Base-by-base conservation (phyloP, 1,140 invertebrate genomes). In the Steinernema feltiae region DNA sequence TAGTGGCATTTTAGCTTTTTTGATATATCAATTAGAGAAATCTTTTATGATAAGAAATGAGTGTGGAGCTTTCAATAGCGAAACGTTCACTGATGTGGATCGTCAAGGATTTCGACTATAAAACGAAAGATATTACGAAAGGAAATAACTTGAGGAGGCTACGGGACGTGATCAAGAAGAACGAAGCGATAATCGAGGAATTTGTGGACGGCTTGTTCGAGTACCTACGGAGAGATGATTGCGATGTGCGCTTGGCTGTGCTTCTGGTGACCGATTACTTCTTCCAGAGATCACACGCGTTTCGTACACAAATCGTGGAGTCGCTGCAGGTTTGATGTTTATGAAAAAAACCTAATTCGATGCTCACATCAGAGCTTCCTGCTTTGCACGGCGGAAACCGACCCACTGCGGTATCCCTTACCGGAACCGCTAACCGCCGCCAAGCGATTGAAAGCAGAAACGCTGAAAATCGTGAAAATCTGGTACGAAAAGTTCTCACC, bases 251-350 rank as follows among this genome's bases (percentile, higher is more conserved):
- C 18, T 70, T 82, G 30, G 81, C 70, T n/a, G 63, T 71, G 18
- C 32, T 82, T 0, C 72, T 83, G 15, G 29, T 82, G 27, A 30
- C 80, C 7, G 75, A 85, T 27, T 74, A 82, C 69, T 82, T 82
- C 35, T 82, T 82, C 70, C 80, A 82, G 30, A 79, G 82, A n/a
- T 84, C 80, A 17, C 80, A 82, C 31, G 72, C 70, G 17, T 82
- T 82, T 69, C 82, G 80, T 12, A 7, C 73, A 0, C 74, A 82
- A n/a, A 32, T 83, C 30, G 31, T 82, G 0, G 53, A 84, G n/a
- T 71, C 27, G 2, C 41, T 82, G 21, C 79, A 81, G 79, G 80
- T 81, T n/a, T n/a, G n/a, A n/a, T 30, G 30, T 12, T 1, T 69
- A 15, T 24, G 27, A 30, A n/a, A 48, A 72, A 2, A 73, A n/a